Percentiles rank a stretch among this genome's conserved stretches.
phyloP scores from a whole-genome alignment of 37 sponge, comb jelly and placozoan genomes.

The Cladorhizidae sp. region DNA sequence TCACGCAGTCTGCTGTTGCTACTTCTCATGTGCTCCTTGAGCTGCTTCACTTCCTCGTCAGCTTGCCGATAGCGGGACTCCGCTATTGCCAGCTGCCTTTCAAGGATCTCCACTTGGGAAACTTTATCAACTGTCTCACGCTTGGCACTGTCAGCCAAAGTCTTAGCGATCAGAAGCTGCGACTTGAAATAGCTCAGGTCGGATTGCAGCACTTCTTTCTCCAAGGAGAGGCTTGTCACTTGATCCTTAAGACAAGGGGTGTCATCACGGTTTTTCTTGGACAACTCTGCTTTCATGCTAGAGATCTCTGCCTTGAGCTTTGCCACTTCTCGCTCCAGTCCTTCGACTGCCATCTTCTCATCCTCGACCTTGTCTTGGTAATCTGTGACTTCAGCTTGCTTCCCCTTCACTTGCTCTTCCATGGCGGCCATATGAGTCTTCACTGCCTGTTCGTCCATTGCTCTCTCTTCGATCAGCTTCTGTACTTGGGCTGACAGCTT shows the following conservation, averaged over 20 bases:
- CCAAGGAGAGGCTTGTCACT: conserved; percentile 8
- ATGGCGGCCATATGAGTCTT: conserved; percentile 8
- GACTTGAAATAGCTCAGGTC: conserved; percentile 33
- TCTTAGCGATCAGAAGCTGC: conserved; percentile 26
- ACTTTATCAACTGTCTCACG: conserved; percentile 39
- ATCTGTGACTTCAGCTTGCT: conserved; percentile 21
- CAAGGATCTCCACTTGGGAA: conserved; percentile 49
- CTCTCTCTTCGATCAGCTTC: conserved; percentile 46
- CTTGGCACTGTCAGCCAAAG: conserved; percentile 35
- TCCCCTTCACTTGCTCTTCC: conserved; percentile 12
- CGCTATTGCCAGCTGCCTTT: conserved; percentile 39
- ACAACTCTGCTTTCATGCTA: not conserved
- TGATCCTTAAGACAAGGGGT: not conserved
- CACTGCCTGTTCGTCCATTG: conserved; percentile 37
- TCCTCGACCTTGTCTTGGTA: not conserved
- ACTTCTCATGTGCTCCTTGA: conserved; percentile 35
- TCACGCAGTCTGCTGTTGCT: conserved; percentile 20
- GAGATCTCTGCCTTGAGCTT: not conserved
- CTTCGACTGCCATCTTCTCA: conserved; percentile 31
- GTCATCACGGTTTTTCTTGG: not conserved
- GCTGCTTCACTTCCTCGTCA: conserved; percentile 30
- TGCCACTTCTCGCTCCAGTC: conserved; percentile 10
- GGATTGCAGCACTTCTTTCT: conserved; percentile 32
- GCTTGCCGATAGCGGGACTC: conserved; percentile 19
- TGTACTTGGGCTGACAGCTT: conserved; percentile 42